Conservation (phyloP, 2,797 vertebrate genomes). For the Dermochelys coriacea region DNA sequence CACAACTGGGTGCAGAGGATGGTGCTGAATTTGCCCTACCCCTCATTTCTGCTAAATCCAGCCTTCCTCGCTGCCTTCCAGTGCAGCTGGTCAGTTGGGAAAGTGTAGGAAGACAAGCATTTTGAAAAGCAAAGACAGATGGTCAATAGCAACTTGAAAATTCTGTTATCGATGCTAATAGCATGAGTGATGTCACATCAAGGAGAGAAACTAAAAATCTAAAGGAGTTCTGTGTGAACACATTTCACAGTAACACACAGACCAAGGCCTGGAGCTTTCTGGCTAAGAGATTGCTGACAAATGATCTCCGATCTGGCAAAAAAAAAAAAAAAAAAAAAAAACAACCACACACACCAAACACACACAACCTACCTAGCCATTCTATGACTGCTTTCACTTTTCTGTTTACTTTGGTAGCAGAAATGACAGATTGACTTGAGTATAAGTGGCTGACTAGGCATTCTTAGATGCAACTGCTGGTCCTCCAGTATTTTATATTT, state of each 20-base stretch:
- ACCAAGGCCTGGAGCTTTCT: background rate
- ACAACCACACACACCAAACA: no score
- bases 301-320: background rate
- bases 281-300: background rate
- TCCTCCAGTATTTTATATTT: background rate
- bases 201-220: background rate
- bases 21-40: background rate
- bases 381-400: background rate
- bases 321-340: no score
- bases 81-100: background rate
- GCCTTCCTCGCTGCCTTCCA: background rate
- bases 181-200: background rate
- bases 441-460: background rate
- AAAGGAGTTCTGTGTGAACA: background rate
- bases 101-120: no score
- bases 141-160: background rate
- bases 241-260: background rate
- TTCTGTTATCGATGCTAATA: background rate
- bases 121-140: background rate
- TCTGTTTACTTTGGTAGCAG: background rate
- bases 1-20: background rate
- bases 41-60: background rate
- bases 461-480: background rate
- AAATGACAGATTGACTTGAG: background rate
- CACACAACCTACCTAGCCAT: background rate